phyloP scores from a whole-genome alignment of 2,888 invertebrate species.

The Tipula confusa region DNA sequence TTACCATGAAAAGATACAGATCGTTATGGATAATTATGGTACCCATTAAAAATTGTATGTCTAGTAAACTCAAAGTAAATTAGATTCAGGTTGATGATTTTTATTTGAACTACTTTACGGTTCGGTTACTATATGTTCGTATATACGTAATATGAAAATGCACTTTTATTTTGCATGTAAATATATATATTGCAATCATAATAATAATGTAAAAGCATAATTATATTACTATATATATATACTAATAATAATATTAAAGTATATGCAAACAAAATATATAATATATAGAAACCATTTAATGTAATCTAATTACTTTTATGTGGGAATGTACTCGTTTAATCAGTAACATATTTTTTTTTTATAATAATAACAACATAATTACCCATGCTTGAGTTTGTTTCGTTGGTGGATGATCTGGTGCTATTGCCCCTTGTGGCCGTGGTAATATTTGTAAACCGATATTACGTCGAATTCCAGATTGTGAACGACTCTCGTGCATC shows the following conservation, averaged over 20 bases:
- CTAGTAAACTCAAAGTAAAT: neutral
- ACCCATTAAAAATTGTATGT: neutral
- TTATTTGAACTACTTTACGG: neutral
- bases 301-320: neutral
- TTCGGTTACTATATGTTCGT: neutral
- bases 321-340: neutral
- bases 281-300: neutral
- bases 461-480: constrained; percentile 42
- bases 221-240: neutral
- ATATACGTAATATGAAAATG: neutral
- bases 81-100: neutral
- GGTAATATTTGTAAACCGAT: constrained; percentile 37
- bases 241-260: neutral
- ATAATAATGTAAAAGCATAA: neutral
- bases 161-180: too few species aligned
- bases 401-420: constrained; percentile 66
- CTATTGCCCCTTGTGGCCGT: constrained; percentile 56
- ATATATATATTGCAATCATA: neutral
- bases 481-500: constrained; percentile 66
- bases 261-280: neutral
- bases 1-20: neutral
- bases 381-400: constrained; percentile 70
- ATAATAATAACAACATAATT: constrained; percentile 32
- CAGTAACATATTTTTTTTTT: too few species aligned
- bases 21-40: neutral